Conservation (phyloP, 2,113 vertebrate genomes). For the Clarias gariepinus region DNA sequence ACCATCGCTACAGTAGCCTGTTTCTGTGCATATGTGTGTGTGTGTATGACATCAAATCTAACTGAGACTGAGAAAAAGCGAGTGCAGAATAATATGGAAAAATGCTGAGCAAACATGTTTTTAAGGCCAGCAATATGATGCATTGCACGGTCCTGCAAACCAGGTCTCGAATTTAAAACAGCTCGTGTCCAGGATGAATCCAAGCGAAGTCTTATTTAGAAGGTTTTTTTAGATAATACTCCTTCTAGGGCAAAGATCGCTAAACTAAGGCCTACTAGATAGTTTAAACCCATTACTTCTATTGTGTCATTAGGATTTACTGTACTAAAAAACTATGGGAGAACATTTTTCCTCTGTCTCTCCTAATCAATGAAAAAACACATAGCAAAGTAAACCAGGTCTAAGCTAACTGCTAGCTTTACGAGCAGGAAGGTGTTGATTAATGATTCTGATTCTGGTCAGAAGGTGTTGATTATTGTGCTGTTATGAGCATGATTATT, state of each 20-base stretch:
- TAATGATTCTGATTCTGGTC: not conserved
- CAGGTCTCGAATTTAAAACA: not conserved
- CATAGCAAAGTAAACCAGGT: not conserved
- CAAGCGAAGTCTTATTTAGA: not conserved
- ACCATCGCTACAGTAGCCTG: not conserved
- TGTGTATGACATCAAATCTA: not conserved
- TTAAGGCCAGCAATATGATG: slow-evolving; percentile 1
- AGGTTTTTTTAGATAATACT: not conserved
- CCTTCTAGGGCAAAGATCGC: not conserved
- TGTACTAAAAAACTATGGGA: not conserved
- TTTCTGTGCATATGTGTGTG: not conserved
- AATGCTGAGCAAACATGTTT: slow-evolving; percentile 1
- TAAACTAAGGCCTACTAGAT: not conserved
- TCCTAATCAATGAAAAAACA: not conserved
- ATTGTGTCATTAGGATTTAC: not conserved
- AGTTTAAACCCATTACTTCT: not conserved
- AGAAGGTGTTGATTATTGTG: not conserved
- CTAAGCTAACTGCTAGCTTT: not conserved
- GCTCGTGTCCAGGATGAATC: not conserved
- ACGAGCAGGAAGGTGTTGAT: no score
- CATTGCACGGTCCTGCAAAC: not conserved
- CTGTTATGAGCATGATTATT: not conserved
- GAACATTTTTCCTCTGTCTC: not conserved
- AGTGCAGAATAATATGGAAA: not conserved
- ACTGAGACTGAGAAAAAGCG: not conserved